Evolutionary conservation across 2,113 vertebrate genomes (phyloP), one percentile per base, ranked within the genome.

Genomic region (Xenopus tropicalis): DNA sequence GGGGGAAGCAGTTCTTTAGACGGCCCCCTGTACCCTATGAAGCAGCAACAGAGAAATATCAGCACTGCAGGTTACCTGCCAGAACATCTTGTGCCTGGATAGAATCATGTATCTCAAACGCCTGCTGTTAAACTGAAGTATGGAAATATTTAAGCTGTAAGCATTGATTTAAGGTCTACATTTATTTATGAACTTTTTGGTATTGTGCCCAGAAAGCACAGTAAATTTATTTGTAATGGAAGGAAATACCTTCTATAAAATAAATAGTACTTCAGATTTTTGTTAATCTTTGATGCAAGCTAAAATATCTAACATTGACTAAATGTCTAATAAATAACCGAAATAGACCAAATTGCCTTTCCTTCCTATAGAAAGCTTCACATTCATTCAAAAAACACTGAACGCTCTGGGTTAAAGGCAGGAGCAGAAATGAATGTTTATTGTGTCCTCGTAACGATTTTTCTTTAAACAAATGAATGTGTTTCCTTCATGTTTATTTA

Each of bases 301-400:
- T 63, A 13, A 23, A 61, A 25, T 63, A 29, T 29, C 14, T 25
- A 37, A 19, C 17, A 63, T 29, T 37, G 24, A 25, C 25, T 63
- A 63, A 63, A 19, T 63, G 24, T 37, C 23, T 63, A 14, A 63
- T 63, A 63, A 63, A 63, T 63, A 63, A 63, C 24, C 17, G n/a
- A 19, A 24, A 63, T 8, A 37, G 1, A 29, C 6, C 24, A 25
- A 63, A 19, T 63, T 63, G 61, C 61, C 24, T 63, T 17, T 48
- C 46, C 16, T 48, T 48, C 12, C 46, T 48, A 20, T 12, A 21
- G 54, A 57, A n/a, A 57, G 54, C 17, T 19, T 17, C 19, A 57
- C 16, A 20, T 57, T 21, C 10, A 11, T 57, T 57, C 20, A 57
- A 57, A 52, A 4, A 19, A 16, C 19, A 19, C 11, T 19, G 11